Evolutionary conservation across 2,888 invertebrate species (phyloP), one percentile per base, ranked within the genome.

Genomic region (Cheilosia vulpina): DNA sequence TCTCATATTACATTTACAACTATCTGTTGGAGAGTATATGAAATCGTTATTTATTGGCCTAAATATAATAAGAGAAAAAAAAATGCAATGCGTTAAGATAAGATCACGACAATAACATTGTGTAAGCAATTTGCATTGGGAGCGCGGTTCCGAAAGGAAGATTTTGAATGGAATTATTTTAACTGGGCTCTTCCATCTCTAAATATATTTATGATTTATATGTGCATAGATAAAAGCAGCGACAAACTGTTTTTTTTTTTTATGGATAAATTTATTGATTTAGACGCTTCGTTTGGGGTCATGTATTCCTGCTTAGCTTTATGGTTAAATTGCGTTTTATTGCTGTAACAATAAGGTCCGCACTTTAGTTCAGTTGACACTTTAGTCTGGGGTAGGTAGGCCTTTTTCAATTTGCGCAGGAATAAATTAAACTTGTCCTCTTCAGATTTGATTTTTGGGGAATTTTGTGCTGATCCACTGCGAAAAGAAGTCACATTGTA

Each of bases 31-130:
- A 19, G 50, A 50, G 19, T 15, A 34, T 71, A 47, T 57, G 24
- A 60, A 71, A 19, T 4, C 0, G 38, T 53, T 53, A 72, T 72
- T 53, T 53, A 62, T 62, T 72, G 19, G 19, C 13, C 52, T 43
- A 72, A 72, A 72, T 72, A 72, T 72, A 72, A 72, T 72, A 62
- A 62, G n/a, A 52, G 45, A 19, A 17, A 68, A 53, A 55, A 27
- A 38, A 62, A 62, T 62, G 41, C 68, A 68, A 53, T 52, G 41
- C 50, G 62, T 43, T 31, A 27, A 72, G 60, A 72, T 62, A 62
- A 62, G 53, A 52, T 19, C 13, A 19, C 17, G 43, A 34, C 53
- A 72, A 62, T 72, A 62, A 43, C 53, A 62, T 43, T 62, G 34
- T 43, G 24, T 24, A 50, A 41, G 38, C 45, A 17, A 11, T 45